Percentiles rank a stretch among this genome's conserved stretches.
Evolutionary conservation across 2,888 invertebrate genomes (phyloP).

Genomic region (Drosophila anceps): DNA sequence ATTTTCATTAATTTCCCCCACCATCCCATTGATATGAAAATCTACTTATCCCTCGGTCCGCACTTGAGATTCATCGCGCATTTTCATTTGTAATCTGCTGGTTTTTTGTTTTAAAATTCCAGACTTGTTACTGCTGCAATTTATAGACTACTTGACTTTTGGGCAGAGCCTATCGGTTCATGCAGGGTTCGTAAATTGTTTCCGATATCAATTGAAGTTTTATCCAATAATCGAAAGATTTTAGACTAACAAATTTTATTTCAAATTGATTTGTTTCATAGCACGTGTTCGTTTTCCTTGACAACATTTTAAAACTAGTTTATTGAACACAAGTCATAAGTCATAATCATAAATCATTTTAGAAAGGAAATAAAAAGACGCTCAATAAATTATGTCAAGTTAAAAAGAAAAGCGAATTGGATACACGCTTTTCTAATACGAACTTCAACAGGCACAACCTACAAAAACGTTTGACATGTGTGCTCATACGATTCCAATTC

Average conservation of each 20-base stretch:
- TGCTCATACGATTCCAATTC: neutral
- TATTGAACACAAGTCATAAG: neutral
- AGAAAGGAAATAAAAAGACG: neutral
- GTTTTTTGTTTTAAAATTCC: slow-evolving; percentile 60
- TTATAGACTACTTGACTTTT: slow-evolving; percentile 72
- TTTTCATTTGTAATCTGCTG: slow-evolving; percentile 66
- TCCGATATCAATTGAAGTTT: slow-evolving; percentile 30
- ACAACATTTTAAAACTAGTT: slow-evolving; percentile 31
- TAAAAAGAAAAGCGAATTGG: slow-evolving; percentile 34
- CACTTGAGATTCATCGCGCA: slow-evolving; percentile 55
- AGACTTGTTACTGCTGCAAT: slow-evolving; percentile 61
- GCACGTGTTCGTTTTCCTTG: slow-evolving; percentile 48
- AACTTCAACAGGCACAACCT: slow-evolving; percentile 5
- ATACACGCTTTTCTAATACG: slow-evolving; percentile 10
- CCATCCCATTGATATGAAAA: slow-evolving; percentile 16
- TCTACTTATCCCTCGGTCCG: slow-evolving; percentile 26
- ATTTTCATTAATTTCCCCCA: slow-evolving; percentile 34
- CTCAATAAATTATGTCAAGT: neutral
- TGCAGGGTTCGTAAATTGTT: slow-evolving; percentile 17
- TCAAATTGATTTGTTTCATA: neutral
- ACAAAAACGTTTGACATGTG: too few species aligned
- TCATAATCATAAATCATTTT: slow-evolving; percentile 67
- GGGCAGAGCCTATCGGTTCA: slow-evolving; percentile 35
- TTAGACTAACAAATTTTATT: slow-evolving; percentile 26
- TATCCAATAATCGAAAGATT: slow-evolving; percentile 50